These are phyloP conservation scores for Apodemus agrarius DNA, from an alignment of 2,797 vertebrate genomes.

Conservation along the genomic window DNA sequence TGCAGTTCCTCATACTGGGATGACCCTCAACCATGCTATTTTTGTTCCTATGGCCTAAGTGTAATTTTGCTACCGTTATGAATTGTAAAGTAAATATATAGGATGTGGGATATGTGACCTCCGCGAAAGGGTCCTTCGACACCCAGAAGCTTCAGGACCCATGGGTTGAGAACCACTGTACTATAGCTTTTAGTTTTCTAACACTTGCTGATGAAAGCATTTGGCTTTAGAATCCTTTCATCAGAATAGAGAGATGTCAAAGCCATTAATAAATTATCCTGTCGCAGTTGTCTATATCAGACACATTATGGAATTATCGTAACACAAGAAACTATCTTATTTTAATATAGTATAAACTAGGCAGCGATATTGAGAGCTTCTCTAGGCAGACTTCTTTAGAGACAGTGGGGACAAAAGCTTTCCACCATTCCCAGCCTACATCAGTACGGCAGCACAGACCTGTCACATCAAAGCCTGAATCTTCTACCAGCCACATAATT, in stretches of 20 bases:
- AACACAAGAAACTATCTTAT: conserved; percentile 47
- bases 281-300: conserved; percentile 38
- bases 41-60: no score
- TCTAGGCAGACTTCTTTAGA: background rate
- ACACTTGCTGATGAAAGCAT: background rate
- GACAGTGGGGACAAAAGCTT: background rate
- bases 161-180: background rate
- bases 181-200: background rate
- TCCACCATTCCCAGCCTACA: background rate
- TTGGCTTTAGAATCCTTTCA: conserved; percentile 50
- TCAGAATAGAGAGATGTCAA: conserved; percentile 17
- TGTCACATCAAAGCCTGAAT: background rate
- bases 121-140: background rate
- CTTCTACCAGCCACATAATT: background rate
- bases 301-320: conserved; percentile 21
- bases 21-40: background rate
- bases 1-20: no score
- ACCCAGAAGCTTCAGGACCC: no score
- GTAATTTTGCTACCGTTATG: background rate
- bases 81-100: background rate
- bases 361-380: background rate
- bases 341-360: conserved; percentile 7
- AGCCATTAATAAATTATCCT: conserved; percentile 29
- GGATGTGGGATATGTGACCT: background rate
- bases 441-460: background rate